Percentiles rank a stretch among this genome's conserved stretches.
Evolutionary conservation across 2,797 vertebrate species (phyloP).

Genomic region (Micromesistius poutassou): DNA sequence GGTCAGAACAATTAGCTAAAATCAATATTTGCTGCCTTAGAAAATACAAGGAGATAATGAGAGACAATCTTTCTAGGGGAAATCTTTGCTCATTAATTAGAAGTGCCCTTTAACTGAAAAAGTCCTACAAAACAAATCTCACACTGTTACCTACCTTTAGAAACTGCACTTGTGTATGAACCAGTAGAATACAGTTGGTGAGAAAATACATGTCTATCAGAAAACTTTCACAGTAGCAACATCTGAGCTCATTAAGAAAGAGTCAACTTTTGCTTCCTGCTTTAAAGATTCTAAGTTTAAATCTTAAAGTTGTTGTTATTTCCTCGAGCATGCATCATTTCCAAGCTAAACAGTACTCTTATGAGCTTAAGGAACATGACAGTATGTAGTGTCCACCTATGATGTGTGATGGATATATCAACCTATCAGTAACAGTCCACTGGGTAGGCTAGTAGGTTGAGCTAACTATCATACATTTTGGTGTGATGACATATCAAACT

Average conservation of each 20-base stretch:
- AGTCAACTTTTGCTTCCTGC: background rate
- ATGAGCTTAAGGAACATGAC: background rate
- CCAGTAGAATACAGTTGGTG: background rate
- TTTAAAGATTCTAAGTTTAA: background rate
- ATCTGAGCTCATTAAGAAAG: background rate
- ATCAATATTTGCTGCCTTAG: background rate
- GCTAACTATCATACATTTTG: background rate
- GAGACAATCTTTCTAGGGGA: background rate
- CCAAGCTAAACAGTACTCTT: background rate
- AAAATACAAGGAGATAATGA: background rate
- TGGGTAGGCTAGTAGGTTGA: background rate
- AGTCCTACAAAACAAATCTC: background rate
- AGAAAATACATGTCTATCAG: background rate
- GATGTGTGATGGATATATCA: background rate
- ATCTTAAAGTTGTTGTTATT: background rate
- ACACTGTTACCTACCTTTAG: background rate
- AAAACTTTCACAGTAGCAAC: background rate
- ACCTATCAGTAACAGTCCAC: background rate
- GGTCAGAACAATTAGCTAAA: background rate
- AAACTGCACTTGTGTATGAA: background rate
- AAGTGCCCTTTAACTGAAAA: conserved; percentile 1
- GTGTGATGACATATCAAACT: background rate
- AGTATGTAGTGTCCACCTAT: background rate
- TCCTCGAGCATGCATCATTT: background rate
- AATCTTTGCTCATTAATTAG: background rate